A percentile compares a stretch with the other conserved stretches of the same genome.
Evolutionary conservation across 2,888 invertebrate species (phyloP).

Genomic region (Trichacis sp.): DNA sequence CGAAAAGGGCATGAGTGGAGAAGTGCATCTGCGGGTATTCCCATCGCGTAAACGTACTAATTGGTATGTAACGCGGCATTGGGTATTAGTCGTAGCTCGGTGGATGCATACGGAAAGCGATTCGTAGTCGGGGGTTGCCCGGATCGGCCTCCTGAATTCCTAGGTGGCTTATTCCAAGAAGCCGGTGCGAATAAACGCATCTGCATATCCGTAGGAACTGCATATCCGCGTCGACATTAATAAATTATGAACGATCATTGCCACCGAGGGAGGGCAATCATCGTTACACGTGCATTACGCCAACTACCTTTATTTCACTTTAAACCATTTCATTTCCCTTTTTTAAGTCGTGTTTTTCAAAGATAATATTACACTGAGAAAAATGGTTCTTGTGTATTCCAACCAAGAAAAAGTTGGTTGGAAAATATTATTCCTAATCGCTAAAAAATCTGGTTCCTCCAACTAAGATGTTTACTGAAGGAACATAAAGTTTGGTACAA

Average conservation of each 20-base stretch:
- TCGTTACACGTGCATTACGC: background rate
- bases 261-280: background rate
- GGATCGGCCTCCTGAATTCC: no score
- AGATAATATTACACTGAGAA: no score
- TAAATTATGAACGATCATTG: slow-evolving; percentile 17
- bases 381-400: no score
- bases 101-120: slow-evolving; percentile 52
- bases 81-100: slow-evolving; percentile 53
- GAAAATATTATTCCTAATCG: no score
- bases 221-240: background rate
- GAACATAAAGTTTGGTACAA: no score
- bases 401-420: no score
- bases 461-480: no score
- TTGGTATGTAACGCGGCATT: slow-evolving; percentile 54
- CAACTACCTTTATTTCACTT: background rate
- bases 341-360: no score
- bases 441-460: no score
- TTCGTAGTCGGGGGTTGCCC: background rate
- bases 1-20: background rate
- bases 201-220: slow-evolving; percentile 19
- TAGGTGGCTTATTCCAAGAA: slow-evolving; percentile 19
- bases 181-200: slow-evolving; percentile 4
- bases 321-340: no score
- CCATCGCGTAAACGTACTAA: slow-evolving; percentile 46
- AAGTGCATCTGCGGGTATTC: slow-evolving; percentile 15